Evolutionary conservation across 2,888 invertebrate species (phyloP).

Genomic region (Caenorhabditis sp.): DNA sequence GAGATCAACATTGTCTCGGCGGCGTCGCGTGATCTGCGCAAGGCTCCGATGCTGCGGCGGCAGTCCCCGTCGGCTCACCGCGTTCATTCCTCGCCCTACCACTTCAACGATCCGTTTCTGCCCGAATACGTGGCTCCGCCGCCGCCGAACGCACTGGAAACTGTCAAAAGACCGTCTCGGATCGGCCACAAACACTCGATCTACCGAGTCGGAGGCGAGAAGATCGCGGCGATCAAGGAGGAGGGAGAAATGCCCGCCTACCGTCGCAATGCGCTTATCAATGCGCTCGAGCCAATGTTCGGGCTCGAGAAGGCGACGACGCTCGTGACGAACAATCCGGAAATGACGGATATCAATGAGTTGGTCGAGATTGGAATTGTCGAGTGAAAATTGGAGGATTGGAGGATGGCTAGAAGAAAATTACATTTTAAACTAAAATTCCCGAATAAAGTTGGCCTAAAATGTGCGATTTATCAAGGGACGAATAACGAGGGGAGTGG

Average conservation of each 20-base stretch:
- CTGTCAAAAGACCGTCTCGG: constrained; percentile 10
- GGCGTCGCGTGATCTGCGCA: neutral
- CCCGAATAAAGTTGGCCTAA: neutral
- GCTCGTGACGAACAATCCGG: constrained; percentile 21
- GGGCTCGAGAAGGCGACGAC: constrained; percentile 24
- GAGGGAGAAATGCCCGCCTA: constrained; percentile 1
- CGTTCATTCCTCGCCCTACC: constrained; percentile 30
- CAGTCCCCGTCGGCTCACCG: neutral
- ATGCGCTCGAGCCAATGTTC: constrained; percentile 38
- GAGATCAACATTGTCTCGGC: constrained; percentile 21
- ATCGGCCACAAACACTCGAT: constrained; percentile 52
- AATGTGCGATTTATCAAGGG: neutral
- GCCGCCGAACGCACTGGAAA: constrained; percentile 21
- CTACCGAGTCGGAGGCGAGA: constrained; percentile 42
- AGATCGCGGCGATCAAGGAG: neutral
- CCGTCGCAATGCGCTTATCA: constrained; percentile 20
- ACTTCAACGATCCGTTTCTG: constrained; percentile 44
- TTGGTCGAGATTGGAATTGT: constrained; percentile 27
- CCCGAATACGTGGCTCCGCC: constrained; percentile 56
- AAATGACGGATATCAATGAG: constrained; percentile 29
- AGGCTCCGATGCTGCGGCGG: neutral
- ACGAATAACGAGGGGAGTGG: neutral
- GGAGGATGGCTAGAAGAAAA: neutral
- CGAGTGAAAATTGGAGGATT: neutral
- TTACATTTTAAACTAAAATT: neutral